phyloP scores from a whole-genome alignment of 2,797 vertebrate genomes.

The Chelonia mydas region DNA sequence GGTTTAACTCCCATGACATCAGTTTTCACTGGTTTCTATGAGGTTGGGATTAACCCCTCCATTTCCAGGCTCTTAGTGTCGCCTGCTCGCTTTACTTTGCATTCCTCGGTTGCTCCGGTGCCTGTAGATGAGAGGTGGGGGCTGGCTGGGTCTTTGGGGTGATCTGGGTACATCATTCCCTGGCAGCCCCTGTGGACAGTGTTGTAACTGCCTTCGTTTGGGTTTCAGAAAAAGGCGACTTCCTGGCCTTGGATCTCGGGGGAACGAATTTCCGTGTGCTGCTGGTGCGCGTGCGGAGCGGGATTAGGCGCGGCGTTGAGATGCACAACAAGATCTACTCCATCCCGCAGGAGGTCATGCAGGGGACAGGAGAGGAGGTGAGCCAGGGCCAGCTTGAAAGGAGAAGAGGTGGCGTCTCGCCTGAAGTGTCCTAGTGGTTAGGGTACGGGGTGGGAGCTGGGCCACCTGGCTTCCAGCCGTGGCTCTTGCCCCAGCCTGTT shows the following conservation, averaged over 20 bases:
- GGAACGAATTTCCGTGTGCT: slow-evolving; percentile 96
- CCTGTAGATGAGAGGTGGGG: neutral
- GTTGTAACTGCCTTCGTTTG: neutral
- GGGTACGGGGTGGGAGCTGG: neutral
- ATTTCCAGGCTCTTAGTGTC: neutral
- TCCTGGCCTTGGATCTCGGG: slow-evolving; percentile 94
- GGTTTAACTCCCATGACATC: neutral
- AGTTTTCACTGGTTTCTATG: neutral
- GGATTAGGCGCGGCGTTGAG: slow-evolving; percentile 87
- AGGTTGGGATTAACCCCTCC: neutral
- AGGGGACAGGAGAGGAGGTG: slow-evolving; percentile 96
- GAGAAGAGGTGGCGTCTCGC: accelerated
- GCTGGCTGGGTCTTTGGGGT: no score
- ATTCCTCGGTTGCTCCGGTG: neutral
- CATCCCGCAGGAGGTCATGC: slow-evolving; percentile 92
- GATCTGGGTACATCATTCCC: no score
- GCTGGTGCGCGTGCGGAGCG: slow-evolving; percentile 88
- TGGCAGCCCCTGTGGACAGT: no score
- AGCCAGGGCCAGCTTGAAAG: neutral
- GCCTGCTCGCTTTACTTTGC: neutral
- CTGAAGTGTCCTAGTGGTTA: neutral
- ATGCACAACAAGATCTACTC: slow-evolving; percentile 98
- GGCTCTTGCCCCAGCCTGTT: no score
- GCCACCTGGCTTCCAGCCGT: neutral
- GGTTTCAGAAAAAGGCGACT: slow-evolving; percentile 91